A percentile compares a stretch with the other conserved stretches of the same genome.
phyloP scores from a whole-genome alignment of 2,797 vertebrate genomes.

The Sparus aurata region DNA sequence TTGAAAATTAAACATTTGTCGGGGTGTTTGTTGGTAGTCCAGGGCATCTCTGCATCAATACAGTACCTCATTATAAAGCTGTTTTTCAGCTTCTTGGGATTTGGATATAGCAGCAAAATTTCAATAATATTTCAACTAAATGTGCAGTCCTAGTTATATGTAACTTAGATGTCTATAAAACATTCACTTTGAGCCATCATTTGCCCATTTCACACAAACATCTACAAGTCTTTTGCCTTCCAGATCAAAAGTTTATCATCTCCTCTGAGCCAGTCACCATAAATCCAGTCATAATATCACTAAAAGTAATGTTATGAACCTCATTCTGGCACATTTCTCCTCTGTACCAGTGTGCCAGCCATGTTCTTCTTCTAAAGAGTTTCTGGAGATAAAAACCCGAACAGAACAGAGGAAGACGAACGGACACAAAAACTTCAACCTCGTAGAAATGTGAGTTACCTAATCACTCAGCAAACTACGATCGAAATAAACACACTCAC shows the following conservation, averaged over 20 bases:
- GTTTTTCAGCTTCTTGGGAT: no score
- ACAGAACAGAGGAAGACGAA: conserved; percentile 13
- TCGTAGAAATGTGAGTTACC: conserved; percentile 1
- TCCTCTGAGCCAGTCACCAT: neutral
- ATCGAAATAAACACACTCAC: conserved; percentile 38
- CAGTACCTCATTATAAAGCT: no score
- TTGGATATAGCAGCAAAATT: no score
- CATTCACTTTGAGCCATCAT: neutral
- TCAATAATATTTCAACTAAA: no score
- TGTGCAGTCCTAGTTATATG: neutral
- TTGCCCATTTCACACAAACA: neutral
- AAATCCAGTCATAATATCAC: neutral
- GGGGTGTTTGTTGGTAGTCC: no score
- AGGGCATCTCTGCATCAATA: no score
- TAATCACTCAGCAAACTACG: neutral
- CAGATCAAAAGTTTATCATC: neutral
- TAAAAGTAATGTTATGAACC: neutral
- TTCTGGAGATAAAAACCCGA: conserved; percentile 7
- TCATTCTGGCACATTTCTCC: neutral
- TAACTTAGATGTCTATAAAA: neutral
- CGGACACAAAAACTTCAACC: neutral
- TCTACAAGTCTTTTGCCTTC: neutral
- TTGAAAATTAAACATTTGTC: no score
- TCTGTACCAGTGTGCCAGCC: neutral
- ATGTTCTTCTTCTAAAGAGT: neutral